These are phyloP conservation scores for Corbicula japonica DNA, from an alignment of 2,888 invertebrate species.

Conservation along the genomic window DNA sequence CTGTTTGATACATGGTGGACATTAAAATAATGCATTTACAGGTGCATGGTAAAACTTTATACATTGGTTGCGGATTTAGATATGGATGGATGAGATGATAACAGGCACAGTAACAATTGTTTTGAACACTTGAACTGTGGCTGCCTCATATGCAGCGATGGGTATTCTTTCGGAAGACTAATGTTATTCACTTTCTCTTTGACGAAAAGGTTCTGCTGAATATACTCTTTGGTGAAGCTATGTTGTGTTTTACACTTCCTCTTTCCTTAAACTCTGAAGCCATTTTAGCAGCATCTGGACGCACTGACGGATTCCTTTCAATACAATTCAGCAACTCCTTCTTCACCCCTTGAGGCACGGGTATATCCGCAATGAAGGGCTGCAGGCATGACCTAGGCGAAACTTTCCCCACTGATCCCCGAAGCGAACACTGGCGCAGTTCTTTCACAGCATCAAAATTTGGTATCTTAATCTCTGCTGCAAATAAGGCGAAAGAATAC, in stretches of 20 bases:
- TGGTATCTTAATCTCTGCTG: conserved; percentile 35
- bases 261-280: conserved; percentile 12
- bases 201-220: conserved; percentile 1
- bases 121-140: too few relatives aligned
- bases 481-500: conserved; percentile 58
- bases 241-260: not conserved
- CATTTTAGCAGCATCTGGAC: conserved; percentile 18
- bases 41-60: too few relatives aligned
- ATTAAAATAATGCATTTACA: too few relatives aligned
- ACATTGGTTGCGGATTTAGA: too few relatives aligned
- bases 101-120: too few relatives aligned
- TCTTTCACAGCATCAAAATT: conserved; percentile 27
- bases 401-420: not conserved
- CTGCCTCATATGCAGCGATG: too few relatives aligned
- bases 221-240: conserved; percentile 17
- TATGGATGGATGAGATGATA: too few relatives aligned
- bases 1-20: too few relatives aligned
- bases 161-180: too few relatives aligned
- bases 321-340: conserved; percentile 11
- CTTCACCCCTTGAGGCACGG: conserved; percentile 4
- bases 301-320: not conserved
- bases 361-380: not conserved
- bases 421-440: not conserved
- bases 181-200: too few relatives aligned
- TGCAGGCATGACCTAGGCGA: not conserved